Conservation (phyloP, 2,113 vertebrate genomes). For the Chaetops frenatus region DNA sequence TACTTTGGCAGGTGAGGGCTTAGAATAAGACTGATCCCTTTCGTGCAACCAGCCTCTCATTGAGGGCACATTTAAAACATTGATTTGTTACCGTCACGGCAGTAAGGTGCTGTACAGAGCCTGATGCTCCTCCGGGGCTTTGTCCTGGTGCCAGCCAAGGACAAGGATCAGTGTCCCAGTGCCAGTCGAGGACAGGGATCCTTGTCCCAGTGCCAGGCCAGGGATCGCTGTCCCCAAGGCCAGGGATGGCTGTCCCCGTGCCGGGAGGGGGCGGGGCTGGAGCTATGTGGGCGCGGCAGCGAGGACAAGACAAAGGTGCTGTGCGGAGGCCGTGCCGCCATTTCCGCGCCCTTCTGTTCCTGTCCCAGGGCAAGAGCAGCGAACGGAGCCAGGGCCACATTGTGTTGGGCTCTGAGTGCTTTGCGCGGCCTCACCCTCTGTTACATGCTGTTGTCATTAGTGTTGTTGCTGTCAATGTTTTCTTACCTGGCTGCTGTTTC, state of each 20-base stretch:
- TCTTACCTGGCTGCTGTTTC: not conserved
- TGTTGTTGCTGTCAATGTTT: not conserved
- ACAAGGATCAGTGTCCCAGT: fast-evolving
- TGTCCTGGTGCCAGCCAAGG: not conserved
- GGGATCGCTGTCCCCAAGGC: not conserved
- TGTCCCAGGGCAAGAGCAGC: no score
- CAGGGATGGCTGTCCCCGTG: no score
- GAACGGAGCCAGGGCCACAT: not conserved
- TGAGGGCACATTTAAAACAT: not conserved
- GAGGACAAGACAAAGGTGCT: not conserved
- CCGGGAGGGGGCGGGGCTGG: not conserved
- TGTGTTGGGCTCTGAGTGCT: not conserved
- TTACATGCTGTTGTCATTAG: not conserved
- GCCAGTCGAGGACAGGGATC: not conserved
- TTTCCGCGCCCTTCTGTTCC: not conserved
- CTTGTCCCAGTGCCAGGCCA: fast-evolving
- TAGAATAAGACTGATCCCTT: no score
- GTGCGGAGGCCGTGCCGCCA: not conserved
- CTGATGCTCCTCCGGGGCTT: not conserved
- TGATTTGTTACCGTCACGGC: not conserved
- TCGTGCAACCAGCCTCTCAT: not conserved
- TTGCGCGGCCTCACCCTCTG: not conserved
- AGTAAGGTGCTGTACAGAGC: not conserved
- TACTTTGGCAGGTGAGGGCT: not conserved
- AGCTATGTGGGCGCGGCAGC: not conserved